Percentiles rank a stretch among this genome's conserved stretches.
These are phyloP conservation scores for Limnothrissa miodon DNA, from an alignment of 2,113 vertebrate species.

Conservation along the genomic window DNA sequence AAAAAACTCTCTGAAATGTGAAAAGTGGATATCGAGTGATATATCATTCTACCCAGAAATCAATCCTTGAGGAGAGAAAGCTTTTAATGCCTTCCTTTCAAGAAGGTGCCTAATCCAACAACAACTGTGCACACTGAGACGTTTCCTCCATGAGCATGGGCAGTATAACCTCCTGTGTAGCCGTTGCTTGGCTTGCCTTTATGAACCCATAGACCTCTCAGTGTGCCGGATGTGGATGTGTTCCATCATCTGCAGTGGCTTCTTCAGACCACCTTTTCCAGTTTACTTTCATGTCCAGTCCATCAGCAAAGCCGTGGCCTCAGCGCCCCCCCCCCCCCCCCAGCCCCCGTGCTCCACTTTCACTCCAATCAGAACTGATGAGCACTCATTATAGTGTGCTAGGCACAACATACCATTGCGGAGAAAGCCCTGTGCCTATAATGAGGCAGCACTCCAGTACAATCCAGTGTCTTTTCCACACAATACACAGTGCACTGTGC, in stretches of 20 bases:
- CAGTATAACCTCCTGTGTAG: background rate
- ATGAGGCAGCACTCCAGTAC: constrained; percentile 26
- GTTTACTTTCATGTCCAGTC: background rate
- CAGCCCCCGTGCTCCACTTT: background rate
- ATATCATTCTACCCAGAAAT: background rate
- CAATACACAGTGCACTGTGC: background rate
- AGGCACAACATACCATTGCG: constrained; percentile 22
- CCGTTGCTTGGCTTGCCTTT: background rate
- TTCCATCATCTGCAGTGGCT: background rate
- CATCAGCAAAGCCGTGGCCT: background rate
- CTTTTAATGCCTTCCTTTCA: constrained; percentile 23
- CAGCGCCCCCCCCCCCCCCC: background rate
- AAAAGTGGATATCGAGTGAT: constrained; percentile 3
- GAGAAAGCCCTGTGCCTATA: constrained; percentile 28
- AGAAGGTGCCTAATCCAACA: constrained; percentile 47
- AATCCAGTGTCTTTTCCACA: background rate
- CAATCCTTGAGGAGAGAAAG: background rate
- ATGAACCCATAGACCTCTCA: constrained; percentile 30
- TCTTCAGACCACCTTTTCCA: background rate
- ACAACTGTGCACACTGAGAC: constrained; percentile 60
- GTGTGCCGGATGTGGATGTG: background rate
- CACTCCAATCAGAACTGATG: constrained; percentile 29
- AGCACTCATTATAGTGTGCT: constrained; percentile 42
- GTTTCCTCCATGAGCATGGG: constrained; percentile 44
- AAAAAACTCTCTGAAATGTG: background rate